Base-by-base conservation (phyloP, 2,113 vertebrate genomes). In the Chrysemys picta region DNA sequence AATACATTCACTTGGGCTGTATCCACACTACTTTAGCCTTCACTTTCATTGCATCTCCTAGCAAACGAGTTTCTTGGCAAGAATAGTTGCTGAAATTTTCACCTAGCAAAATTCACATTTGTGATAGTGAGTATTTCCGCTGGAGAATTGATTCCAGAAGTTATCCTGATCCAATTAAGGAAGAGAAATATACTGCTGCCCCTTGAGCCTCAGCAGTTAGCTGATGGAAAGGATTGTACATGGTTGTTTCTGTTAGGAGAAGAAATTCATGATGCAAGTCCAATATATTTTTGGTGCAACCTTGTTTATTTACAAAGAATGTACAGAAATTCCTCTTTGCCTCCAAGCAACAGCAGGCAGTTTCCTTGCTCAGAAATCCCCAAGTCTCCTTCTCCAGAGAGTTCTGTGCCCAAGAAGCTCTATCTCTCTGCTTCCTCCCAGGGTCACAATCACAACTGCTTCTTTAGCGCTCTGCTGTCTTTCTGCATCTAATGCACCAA, bases 71-170 rank as follows among this genome's bases (percentile, higher is more conserved):
- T 1, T 86, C 72, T 62, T 76, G 1, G 53, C 16, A 56, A 29
- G 9, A 8, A 75, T 17, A 35, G 80, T 35, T 25, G 38, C 50
- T 85, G 82, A 80, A 17, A 19, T 38, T 72, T 80, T 29, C n/a
- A 56, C 57, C 88, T 47, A 86, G 7, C 5, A 45, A 53, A 49
- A 3, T 47, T 52, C 62, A 13, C 57, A 54, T 80, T 84, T 93
- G 91, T 53, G 84, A 82, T 62, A 54, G 85, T 42, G 57, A 90
- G 54, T 11, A 69, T 38, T 93, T 93, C 86, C 82, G 69, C 19
- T 35, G n/a, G 50, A 93, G 84, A 95, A 92, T 57, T 27, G 35
- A 88, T 83, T 95, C 88, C 95, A 95, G 93, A 75, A 94, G 80
- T 84, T 84, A n/a, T 82, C 89, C 93, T 85, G 59, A 89, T 59